Evolutionary conservation across 2,113 vertebrate species (phyloP).

Genomic region (Notiomystis cincta): DNA sequence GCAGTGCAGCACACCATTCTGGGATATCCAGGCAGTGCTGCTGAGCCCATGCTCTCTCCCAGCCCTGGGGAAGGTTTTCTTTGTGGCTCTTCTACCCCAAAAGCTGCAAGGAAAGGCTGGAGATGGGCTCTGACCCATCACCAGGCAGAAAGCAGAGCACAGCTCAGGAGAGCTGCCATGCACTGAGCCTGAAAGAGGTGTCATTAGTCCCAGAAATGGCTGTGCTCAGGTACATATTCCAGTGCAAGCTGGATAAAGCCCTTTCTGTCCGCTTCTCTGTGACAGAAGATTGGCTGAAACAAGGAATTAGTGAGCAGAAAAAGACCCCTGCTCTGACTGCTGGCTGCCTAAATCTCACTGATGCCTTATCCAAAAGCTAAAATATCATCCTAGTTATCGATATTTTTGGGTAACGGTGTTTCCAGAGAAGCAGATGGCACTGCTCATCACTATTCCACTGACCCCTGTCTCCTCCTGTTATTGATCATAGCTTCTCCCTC

Average conservation of each 20-base stretch:
- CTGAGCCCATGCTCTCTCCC: neutral
- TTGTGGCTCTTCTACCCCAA: neutral
- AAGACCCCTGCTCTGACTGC: neutral
- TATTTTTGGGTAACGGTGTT: conserved; percentile 21
- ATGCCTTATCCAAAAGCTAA: neutral
- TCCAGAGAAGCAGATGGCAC: conserved; percentile 34
- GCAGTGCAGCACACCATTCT: neutral
- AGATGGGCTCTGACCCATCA: neutral
- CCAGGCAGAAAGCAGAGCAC: neutral
- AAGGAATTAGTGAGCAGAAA: neutral
- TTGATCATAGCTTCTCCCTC: conserved; percentile 62
- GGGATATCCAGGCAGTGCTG: neutral
- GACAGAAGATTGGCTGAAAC: neutral
- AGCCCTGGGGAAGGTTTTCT: neutral
- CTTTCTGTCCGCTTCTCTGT: neutral
- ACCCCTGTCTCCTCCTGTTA: conserved; percentile 46
- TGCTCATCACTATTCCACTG: conserved; percentile 54
- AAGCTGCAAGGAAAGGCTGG: neutral
- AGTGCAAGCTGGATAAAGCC: neutral
- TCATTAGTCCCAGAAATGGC: neutral
- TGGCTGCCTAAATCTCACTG: neutral
- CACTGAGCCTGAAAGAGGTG: neutral
- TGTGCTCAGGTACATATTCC: neutral
- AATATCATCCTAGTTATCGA: conserved; percentile 20
- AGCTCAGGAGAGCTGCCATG: neutral